Base-by-base conservation (phyloP, 2,113 vertebrate species). In the Passer montanus region DNA sequence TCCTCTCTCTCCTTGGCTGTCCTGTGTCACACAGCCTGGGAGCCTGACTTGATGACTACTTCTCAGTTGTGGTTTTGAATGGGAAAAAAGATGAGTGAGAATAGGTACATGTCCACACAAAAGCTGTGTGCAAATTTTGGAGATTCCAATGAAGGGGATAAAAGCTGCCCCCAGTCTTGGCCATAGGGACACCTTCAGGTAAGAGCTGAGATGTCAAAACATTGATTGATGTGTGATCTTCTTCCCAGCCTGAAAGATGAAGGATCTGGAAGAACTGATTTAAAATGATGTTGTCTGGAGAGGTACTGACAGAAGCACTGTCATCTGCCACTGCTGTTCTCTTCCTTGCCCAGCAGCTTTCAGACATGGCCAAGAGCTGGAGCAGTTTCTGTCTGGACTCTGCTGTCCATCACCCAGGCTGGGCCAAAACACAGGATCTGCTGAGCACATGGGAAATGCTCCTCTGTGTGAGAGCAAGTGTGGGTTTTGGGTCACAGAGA, bases 1-100 rank as follows among this genome's bases (percentile, higher is more conserved):
- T 53, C 39, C 77, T 95, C 94, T 90, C 82, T 76, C 78, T 53
- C 88, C 84, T 89, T 89, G 92, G 67, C 85, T 87, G 50, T 79
- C 72, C 55, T 68, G 67, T 78, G 90, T 95, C 72, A 64, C 15
- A 44, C 31, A 91, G 95, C 87, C 80, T 92, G 84, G 93, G 81
- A 97, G 85, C 78, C 70, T 55, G 91, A 47, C 59, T 91, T 95
- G 83, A 43, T 96, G 5, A 7, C 20, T 14, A 3, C 35, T 9
- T 31, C 35, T 35, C 26, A 41, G 31, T 16, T 13, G 1, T 78
- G 22, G 41, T 97, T 90, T 89, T 47, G 31, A 72, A 60, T 81
- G 37, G 79, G 73, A 91, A 82, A 82, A 90, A 88, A 87, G 53
- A 27, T 47, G 44, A 49, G 46, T 85, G 58, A 67, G 46, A 66